phyloP scores from a whole-genome alignment of 2,888 invertebrate genomes.

The Operophtera brumata region DNA sequence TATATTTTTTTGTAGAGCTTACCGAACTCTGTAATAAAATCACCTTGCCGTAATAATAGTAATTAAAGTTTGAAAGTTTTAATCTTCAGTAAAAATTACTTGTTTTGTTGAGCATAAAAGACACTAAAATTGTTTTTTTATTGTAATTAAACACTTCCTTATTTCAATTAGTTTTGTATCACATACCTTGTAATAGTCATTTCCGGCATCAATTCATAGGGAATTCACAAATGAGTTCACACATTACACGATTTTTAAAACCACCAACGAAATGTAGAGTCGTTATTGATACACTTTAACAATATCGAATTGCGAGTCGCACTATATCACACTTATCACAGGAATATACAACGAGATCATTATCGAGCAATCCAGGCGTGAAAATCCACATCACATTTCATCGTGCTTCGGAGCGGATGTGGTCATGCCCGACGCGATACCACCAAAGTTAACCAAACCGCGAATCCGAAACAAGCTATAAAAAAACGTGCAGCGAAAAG shows the following conservation, averaged over 20 bases:
- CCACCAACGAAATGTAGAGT: neutral
- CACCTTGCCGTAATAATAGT: constrained; percentile 2
- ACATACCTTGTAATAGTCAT: no score
- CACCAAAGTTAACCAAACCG: constrained; percentile 21
- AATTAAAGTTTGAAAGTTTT: neutral
- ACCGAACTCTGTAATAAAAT: neutral
- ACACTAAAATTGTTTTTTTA: no score
- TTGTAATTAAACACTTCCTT: no score
- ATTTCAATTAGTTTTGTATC: no score
- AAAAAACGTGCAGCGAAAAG: constrained; percentile 43
- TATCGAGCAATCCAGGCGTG: constrained; percentile 19
- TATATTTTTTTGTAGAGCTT: neutral
- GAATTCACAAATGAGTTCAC: neutral
- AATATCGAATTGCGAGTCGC: constrained; percentile 1
- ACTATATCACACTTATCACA: constrained; percentile 23
- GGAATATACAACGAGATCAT: constrained; percentile 21
- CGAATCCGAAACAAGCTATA: constrained; percentile 25
- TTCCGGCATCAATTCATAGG: no score
- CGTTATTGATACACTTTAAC: neutral
- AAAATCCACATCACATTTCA: constrained; percentile 25
- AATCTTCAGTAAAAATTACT: neutral
- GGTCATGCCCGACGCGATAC: constrained; percentile 18
- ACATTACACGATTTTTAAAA: neutral
- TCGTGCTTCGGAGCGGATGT: constrained; percentile 21
- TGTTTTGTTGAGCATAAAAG: no score